A percentile compares a stretch with the other conserved stretches of the same genome.
phyloP scores from a whole-genome alignment of 2,797 vertebrate species.

The Phalanger gymnotis region DNA sequence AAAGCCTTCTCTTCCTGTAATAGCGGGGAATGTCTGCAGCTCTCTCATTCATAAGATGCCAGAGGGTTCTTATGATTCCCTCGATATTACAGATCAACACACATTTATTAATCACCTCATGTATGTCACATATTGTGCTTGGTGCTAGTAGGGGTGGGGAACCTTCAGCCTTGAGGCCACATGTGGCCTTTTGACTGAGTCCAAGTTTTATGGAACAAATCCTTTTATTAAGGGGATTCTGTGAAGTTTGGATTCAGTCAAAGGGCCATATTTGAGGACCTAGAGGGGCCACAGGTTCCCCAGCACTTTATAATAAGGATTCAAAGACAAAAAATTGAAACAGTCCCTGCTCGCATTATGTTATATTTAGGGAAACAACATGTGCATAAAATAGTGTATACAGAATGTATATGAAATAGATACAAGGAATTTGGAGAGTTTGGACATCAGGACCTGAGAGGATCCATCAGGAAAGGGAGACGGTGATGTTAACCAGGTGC shows the following conservation, averaged over 20 bases:
- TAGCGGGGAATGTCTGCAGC: background rate
- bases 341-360: background rate
- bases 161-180: too few species aligned
- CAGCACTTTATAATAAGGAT: background rate
- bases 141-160: background rate
- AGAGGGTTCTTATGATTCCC: background rate
- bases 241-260: too few species aligned
- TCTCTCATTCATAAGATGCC: background rate
- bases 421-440: background rate
- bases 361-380: background rate
- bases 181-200: too few species aligned
- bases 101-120: background rate
- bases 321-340: background rate
- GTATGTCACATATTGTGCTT: background rate
- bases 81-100: background rate
- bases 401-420: background rate
- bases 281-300: too few species aligned
- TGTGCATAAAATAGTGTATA: background rate
- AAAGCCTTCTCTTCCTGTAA: background rate
- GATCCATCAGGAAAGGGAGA: background rate
- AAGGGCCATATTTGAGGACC: too few species aligned
- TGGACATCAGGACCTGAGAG: background rate
- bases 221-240: too few species aligned
- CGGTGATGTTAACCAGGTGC: background rate
- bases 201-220: too few species aligned